Evolutionary conservation across 2,888 invertebrate genomes (phyloP).

Genomic region (Aquatica leii): DNA sequence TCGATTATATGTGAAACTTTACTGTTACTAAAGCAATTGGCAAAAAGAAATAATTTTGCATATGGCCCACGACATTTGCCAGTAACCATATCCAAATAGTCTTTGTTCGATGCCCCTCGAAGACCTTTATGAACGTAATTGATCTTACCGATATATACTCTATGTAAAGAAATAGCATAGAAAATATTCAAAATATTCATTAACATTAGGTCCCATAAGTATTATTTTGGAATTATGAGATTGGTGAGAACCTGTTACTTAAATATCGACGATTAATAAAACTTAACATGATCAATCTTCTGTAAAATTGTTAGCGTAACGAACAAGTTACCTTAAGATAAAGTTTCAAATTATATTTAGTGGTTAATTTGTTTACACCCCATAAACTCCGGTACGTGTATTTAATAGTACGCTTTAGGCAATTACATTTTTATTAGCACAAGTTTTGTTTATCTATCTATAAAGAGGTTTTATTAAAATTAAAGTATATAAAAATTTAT

Average conservation of each 20-base stretch:
- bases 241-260: slow-evolving; percentile 33
- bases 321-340: slow-evolving; percentile 29
- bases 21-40: not conserved
- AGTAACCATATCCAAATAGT: not conserved
- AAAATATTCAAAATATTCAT: not conserved
- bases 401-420: not conserved
- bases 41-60: not conserved
- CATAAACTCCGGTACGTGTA: slow-evolving; percentile 11
- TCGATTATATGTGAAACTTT: too few relatives aligned
- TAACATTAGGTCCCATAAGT: not conserved
- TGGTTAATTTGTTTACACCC: slow-evolving; percentile 24
- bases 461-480: too few relatives aligned
- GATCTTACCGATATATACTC: not conserved
- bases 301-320: slow-evolving; percentile 28
- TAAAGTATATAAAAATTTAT: too few relatives aligned
- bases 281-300: slow-evolving; percentile 27
- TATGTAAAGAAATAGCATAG: not conserved
- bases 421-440: not conserved
- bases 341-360: slow-evolving; percentile 34
- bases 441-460: too few relatives aligned
- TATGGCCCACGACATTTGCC: slow-evolving; percentile 1
- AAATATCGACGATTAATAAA: slow-evolving; percentile 26
- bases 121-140: slow-evolving; percentile 7
- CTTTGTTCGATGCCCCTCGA: not conserved
- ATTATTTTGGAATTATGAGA: slow-evolving; percentile 28